These are phyloP conservation scores for Rachycentron canadum DNA, from an alignment of 2,797 vertebrate species.

Conservation along the genomic window DNA sequence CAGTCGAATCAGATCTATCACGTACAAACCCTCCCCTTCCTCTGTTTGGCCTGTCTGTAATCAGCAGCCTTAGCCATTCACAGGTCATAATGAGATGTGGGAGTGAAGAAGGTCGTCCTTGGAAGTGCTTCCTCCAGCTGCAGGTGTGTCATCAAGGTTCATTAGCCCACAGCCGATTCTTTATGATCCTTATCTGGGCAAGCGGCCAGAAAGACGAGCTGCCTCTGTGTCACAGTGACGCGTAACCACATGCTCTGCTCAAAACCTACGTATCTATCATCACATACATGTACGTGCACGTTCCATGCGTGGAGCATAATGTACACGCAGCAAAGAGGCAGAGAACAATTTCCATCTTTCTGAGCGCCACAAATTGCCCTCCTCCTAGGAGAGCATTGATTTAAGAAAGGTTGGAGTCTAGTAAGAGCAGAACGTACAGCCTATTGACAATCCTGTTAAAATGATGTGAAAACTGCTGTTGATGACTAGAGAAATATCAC, in stretches of 20 bases:
- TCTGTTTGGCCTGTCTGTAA: slow-evolving; percentile 49
- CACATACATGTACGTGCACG: slow-evolving; percentile 1
- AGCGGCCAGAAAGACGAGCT: slow-evolving; percentile 50
- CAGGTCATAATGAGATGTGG: slow-evolving; percentile 64
- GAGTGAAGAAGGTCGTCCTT: slow-evolving; percentile 61
- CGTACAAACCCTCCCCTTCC: slow-evolving; percentile 26
- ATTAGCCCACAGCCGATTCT: slow-evolving; percentile 53
- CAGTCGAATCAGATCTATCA: slow-evolving; percentile 42
- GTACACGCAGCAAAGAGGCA: slow-evolving; percentile 18
- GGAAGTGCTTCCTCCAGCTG: slow-evolving; percentile 57
- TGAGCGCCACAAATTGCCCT: slow-evolving; percentile 52
- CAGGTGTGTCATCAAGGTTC: slow-evolving; percentile 64
- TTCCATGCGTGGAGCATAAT: slow-evolving; percentile 7
- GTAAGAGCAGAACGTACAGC: slow-evolving; percentile 28
- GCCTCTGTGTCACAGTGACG: slow-evolving; percentile 21
- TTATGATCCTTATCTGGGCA: slow-evolving; percentile 56
- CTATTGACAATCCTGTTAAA: slow-evolving; percentile 68
- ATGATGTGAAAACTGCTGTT: slow-evolving; percentile 51
- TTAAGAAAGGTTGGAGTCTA: slow-evolving; percentile 62
- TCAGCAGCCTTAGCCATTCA: slow-evolving; percentile 61
- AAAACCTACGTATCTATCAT: slow-evolving; percentile 15
- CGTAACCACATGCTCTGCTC: slow-evolving; percentile 23
- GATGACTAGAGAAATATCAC: slow-evolving; percentile 40
- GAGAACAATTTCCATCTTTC: slow-evolving; percentile 41
- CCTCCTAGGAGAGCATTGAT: slow-evolving; percentile 63